Conservation (phyloP, 2,888 invertebrate genomes). For the Andrena flavipes region DNA sequence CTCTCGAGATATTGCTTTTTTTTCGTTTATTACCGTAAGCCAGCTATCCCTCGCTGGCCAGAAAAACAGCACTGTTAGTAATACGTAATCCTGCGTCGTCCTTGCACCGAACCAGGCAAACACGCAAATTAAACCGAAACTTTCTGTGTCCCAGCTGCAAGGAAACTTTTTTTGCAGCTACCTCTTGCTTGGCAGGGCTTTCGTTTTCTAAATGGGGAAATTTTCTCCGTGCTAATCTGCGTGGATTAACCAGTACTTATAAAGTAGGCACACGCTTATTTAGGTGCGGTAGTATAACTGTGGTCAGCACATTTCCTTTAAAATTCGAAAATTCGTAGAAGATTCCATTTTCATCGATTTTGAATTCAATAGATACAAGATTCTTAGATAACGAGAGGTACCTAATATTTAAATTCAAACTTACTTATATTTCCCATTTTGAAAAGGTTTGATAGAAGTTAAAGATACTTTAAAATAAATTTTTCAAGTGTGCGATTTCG, state of each 20-base stretch:
- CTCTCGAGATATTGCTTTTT: slow-evolving; percentile 22
- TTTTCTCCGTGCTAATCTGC: slow-evolving; percentile 11
- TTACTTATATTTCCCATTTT: no score
- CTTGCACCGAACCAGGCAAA: neutral
- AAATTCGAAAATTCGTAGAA: no score
- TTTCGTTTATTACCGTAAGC: slow-evolving; percentile 50
- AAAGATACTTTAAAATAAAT: no score
- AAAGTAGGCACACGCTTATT: no score
- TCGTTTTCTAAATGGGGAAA: neutral
- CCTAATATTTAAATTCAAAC: no score
- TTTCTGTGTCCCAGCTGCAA: neutral
- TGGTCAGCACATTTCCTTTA: no score
- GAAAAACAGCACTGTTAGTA: slow-evolving; percentile 10
- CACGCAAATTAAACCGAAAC: slow-evolving; percentile 41
- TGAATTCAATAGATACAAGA: no score
- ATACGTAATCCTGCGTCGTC: slow-evolving; percentile 47
- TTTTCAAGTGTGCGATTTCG: no score
- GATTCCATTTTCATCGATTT: no score
- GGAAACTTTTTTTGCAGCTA: neutral
- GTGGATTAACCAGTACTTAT: slow-evolving; percentile 21
- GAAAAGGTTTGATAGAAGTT: no score
- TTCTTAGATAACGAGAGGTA: no score
- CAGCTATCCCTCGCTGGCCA: slow-evolving; percentile 21
- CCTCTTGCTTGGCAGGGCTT: neutral
- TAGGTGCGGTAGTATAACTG: no score